Percentiles rank a stretch among this genome's conserved stretches.
Evolutionary conservation across 1,140 invertebrate species (phyloP).

Genomic region (Octopus sinensis): DNA sequence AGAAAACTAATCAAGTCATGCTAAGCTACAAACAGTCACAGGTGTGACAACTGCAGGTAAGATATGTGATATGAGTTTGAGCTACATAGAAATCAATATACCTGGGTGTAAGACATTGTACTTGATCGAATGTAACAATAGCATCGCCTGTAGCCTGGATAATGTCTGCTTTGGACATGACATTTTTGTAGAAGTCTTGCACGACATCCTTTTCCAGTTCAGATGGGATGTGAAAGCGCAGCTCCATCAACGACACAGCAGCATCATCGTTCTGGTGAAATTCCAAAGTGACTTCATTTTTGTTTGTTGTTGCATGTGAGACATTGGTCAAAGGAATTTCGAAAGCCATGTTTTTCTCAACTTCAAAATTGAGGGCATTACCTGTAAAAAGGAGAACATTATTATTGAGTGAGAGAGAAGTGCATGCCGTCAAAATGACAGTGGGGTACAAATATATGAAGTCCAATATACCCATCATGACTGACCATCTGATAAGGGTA

Average conservation of each 20-base stretch:
- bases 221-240: constrained; percentile 94
- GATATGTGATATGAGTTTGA: neutral
- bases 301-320: constrained; percentile 92
- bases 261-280: constrained; percentile 99
- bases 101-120: constrained; percentile 97
- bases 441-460: too few relatives aligned
- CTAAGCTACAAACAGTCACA: too few relatives aligned
- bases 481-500: too few relatives aligned
- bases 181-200: constrained; percentile 87
- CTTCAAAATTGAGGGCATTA: constrained; percentile 86
- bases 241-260: constrained; percentile 92
- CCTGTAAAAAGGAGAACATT: constrained; percentile 56
- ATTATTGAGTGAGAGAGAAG: too few relatives aligned
- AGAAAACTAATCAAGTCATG: too few relatives aligned
- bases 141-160: constrained; percentile 96
- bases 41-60: too few relatives aligned
- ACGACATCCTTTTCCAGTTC: constrained; percentile 70
- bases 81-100: constrained; percentile 43
- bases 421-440: too few relatives aligned
- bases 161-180: constrained; percentile 95
- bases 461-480: too few relatives aligned
- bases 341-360: constrained; percentile 83
- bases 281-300: constrained; percentile 97
- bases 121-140: constrained; percentile 92
- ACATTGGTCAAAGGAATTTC: constrained; percentile 95